Conservation (phyloP, 1,140 invertebrate genomes). For the Bicyclus anynana region DNA sequence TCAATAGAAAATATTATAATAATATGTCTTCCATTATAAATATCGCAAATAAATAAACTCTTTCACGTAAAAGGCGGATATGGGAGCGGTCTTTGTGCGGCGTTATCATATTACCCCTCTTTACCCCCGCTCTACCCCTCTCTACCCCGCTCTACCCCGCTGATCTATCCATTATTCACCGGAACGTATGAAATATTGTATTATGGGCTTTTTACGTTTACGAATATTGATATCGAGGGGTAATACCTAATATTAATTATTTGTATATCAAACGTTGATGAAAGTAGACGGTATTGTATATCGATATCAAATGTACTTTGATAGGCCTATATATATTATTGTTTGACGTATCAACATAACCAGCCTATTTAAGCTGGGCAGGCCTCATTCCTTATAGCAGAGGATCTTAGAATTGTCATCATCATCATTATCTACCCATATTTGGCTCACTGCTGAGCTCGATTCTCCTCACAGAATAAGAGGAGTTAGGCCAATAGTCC, state of each 20-base stretch:
- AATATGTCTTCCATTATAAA: slow-evolving; percentile 3
- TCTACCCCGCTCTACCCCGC: neutral
- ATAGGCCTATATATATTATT: too few relatives aligned
- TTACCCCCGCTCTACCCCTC: too few relatives aligned
- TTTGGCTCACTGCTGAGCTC: too few relatives aligned
- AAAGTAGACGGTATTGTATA: neutral
- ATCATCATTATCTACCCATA: too few relatives aligned
- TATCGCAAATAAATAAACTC: slow-evolving; percentile 11
- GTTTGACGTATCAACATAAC: too few relatives aligned
- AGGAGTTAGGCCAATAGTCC: too few relatives aligned
- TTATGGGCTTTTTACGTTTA: slow-evolving; percentile 9
- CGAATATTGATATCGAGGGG: slow-evolving; percentile 1
- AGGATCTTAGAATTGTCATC: too few relatives aligned
- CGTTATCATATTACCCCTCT: slow-evolving; percentile 13
- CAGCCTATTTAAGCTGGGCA: too few relatives aligned
- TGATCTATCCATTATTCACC: slow-evolving; percentile 17
- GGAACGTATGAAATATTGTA: slow-evolving; percentile 15
- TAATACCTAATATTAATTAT: neutral
- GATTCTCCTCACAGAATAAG: too few relatives aligned
- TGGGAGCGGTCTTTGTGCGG: slow-evolving; percentile 14
- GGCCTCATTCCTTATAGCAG: too few relatives aligned
- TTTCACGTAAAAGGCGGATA: slow-evolving; percentile 3
- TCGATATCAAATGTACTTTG: too few relatives aligned
- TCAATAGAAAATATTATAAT: neutral
- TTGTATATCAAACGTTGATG: neutral